These are phyloP conservation scores for Ptilonorhynchus violaceus DNA, from an alignment of 2,113 vertebrate genomes.

Conservation along the genomic window DNA sequence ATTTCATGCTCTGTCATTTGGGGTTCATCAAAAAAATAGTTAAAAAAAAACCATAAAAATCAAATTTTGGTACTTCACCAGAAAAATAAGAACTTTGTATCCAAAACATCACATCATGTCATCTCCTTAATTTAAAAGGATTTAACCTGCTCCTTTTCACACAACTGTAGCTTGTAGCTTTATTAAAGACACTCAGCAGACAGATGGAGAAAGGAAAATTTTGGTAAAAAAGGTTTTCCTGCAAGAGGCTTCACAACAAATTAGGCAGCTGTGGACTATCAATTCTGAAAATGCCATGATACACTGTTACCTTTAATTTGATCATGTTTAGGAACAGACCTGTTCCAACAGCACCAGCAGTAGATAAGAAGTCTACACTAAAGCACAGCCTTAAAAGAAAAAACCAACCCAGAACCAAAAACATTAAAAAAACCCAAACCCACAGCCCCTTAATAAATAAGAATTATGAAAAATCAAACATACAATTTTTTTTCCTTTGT, in stretches of 20 bases:
- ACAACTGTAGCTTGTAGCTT: not conserved
- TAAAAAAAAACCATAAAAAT: not conserved
- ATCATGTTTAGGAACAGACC: not conserved
- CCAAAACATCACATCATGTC: not conserved
- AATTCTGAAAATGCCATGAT: not conserved
- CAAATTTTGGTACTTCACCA: not conserved
- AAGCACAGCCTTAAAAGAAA: not conserved
- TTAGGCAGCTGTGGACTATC: not conserved
- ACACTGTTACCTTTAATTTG: not conserved
- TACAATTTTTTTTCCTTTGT: not conserved
- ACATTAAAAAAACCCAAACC: not conserved
- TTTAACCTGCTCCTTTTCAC: not conserved
- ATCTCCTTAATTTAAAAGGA: not conserved
- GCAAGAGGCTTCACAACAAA: not conserved
- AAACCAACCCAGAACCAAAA: not conserved
- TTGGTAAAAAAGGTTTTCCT: not conserved
- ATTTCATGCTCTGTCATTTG: not conserved
- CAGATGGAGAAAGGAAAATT: not conserved
- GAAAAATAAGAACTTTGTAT: not conserved
- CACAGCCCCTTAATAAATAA: not conserved
- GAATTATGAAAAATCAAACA: not conserved
- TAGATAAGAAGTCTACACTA: accelerated
- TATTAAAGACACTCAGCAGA: not conserved
- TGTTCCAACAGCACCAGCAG: not conserved
- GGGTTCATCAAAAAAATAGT: not conserved